A percentile compares a stretch with the other conserved stretches of the same genome.
Conservation (phyloP, 2,888 invertebrate species). For the Euspilapteryx auroguttella region DNA sequence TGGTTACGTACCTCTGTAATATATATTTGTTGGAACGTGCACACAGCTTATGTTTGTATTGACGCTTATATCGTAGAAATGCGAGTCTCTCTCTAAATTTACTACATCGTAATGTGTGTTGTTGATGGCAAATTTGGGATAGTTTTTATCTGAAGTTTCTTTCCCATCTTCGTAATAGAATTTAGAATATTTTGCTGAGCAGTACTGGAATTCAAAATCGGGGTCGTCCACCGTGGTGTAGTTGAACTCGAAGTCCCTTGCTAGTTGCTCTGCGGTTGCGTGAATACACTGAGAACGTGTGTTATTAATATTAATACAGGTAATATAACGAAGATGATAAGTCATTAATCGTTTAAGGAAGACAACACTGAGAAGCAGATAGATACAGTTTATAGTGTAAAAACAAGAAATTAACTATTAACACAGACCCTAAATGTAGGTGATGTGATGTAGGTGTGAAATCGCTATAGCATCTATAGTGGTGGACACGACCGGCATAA, state of each 20-base stretch:
- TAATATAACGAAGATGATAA: too few relatives aligned
- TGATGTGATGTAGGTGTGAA: too few relatives aligned
- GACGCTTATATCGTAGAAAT: conserved; percentile 83
- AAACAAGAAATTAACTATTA: too few relatives aligned
- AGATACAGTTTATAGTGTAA: too few relatives aligned
- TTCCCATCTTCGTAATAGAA: conserved; percentile 24
- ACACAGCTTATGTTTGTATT: conserved; percentile 83
- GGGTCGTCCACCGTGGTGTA: conserved; percentile 29
- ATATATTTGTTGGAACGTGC: conserved; percentile 94
- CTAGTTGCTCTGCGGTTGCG: conserved; percentile 70
- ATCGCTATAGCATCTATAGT: too few relatives aligned
- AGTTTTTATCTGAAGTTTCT: conserved; percentile 7
- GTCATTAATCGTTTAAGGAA: too few relatives aligned
- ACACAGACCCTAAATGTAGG: too few relatives aligned
- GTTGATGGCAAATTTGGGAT: conserved; percentile 29
- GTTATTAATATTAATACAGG: too few relatives aligned
- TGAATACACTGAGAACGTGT: conserved; percentile 68
- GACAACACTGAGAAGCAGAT: too few relatives aligned
- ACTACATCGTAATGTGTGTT: conserved; percentile 53
- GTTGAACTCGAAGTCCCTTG: conserved; percentile 65
- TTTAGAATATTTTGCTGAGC: conserved; percentile 79
- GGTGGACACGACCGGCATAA: too few relatives aligned
- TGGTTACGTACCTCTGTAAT: conserved; percentile 73
- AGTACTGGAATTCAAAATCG: conserved; percentile 61
- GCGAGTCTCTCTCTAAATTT: conserved; percentile 70